Evolutionary conservation across 2,797 vertebrate species (phyloP), one percentile per base, ranked within the genome.

Genomic region (Lophura swinhoii): DNA sequence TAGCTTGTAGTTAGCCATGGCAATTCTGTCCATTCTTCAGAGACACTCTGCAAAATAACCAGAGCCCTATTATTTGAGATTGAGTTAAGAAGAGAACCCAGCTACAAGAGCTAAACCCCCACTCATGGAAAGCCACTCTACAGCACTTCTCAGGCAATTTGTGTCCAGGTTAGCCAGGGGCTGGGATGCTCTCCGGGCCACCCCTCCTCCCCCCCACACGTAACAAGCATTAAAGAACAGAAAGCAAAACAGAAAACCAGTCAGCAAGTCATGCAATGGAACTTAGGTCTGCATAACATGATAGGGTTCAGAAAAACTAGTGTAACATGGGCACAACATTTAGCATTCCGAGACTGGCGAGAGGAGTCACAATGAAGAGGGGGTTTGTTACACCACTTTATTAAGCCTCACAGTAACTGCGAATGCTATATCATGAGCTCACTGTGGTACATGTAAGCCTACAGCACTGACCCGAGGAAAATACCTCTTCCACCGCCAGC

Each of bases 31-130:
- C 97, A 95, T 97, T 98, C 97, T 97, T 97, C 97, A 97, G 97
- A 97, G 97, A 96, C 93, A 97, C 97, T 98, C 97, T 97, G 97
- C 97, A 98, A 98, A 98, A 98, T 97, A 97, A 98, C 97, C 97
- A 97, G 97, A 98, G 97, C 97, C 97, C 97, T 97, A 97, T 98
- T 97, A 97, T 97, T 97, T 92, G 97, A 97, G 97, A 97, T 96
- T 94, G 97, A 97, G 96, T 97, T 87, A 96, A 87, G 94, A 81
- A 58, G 76, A 88, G 93, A 93, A 96, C 95, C 96, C 96, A 96
- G 96, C 96, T 97, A 96, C 91, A 91, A 97, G 91, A 97, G 97
- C 97, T 97, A 97, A 97, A 97, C 97, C 94, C 95, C 97, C 96
- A 88, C 96, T 96, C 59, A 74, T 91, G 95, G 95, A 95, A 94